A percentile compares a stretch with the other conserved stretches of the same genome.
phyloP scores from a whole-genome alignment of 2,888 invertebrate genomes.

The Nomada lathburiana region DNA sequence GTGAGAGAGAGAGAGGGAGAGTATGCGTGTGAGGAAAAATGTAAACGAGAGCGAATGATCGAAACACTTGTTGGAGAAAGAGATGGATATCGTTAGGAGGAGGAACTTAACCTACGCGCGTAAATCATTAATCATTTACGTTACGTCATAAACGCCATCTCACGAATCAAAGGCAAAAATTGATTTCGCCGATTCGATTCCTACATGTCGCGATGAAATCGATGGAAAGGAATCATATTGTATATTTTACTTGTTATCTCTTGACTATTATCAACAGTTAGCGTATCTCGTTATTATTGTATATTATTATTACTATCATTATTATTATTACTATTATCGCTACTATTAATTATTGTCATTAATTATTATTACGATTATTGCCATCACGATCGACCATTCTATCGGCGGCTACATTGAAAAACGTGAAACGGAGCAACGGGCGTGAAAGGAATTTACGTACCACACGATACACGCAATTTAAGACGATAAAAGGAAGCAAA shows the following conservation, averaged over 20 bases:
- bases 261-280: constrained; percentile 75
- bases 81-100: constrained; percentile 28
- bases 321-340: constrained; percentile 60
- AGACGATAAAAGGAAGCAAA: no score
- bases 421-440: constrained; percentile 43
- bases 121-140: constrained; percentile 71
- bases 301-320: constrained; percentile 76
- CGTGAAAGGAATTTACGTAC: constrained; percentile 64
- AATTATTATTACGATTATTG: constrained; percentile 59
- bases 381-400: constrained; percentile 62
- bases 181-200: constrained; percentile 71
- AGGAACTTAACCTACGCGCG: constrained; percentile 45
- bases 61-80: constrained; percentile 15
- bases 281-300: constrained; percentile 79
- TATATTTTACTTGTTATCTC: constrained; percentile 81
- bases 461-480: constrained; percentile 50
- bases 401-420: constrained; percentile 28
- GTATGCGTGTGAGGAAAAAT: neutral
- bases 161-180: constrained; percentile 76
- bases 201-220: constrained; percentile 65
- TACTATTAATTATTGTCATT: constrained; percentile 52
- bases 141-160: constrained; percentile 73
- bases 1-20: constrained; percentile 2
- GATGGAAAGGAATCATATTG: constrained; percentile 65
- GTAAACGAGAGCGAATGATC: constrained; percentile 4